Evolutionary conservation across 2,113 vertebrate species (phyloP), one percentile per base, ranked within the genome.

Genomic region (Pedionomus torquatus): DNA sequence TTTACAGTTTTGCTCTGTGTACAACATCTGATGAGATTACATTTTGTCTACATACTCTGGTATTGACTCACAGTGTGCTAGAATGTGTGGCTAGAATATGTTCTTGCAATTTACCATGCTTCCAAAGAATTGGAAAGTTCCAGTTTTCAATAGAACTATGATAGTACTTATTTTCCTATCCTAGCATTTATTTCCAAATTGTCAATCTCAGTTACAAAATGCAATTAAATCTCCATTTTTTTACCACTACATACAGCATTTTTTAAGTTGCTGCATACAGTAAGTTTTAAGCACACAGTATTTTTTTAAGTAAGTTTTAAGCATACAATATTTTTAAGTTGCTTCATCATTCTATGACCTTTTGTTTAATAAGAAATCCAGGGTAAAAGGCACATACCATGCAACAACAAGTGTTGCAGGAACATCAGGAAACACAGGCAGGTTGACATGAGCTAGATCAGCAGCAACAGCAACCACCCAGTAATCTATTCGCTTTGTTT

Each of bases 401-500:
- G 28, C 5, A 68, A 68, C 7, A 87, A 46, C 8, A 60, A 13
- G 19, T 30, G 7, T 9, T 12, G 51, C 64, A 48, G 26, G 30
- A 94, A 82, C 28, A 74, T 30, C 41, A 92, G 60, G n/a, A 57
- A 94, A 79, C n/a, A 80, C 4, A 81, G 39, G 43, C 64, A 81
- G 33, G 24, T 37, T 92, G 64, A 82, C 48, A 90, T 75, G 61
- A 91, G 44, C n/a, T 88, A 60, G 23, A 83, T 87, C 57, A 86
- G 49, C 63, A 94, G 65, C 51, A 66, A 65, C 48, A 43, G 39
- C 43, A 93, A 69, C 20, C 70, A 92, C 78, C 60, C 95, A 80
- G 58, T 93, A 92, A 85, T 72, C 39, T 23, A 41, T 83, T 77
- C 92, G 24, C 37, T 93, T 76, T 86, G 41, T 90, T 96, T 92